Evolutionary conservation across 2,797 vertebrate species (phyloP).

Genomic region (Carcharodon carcharias): DNA sequence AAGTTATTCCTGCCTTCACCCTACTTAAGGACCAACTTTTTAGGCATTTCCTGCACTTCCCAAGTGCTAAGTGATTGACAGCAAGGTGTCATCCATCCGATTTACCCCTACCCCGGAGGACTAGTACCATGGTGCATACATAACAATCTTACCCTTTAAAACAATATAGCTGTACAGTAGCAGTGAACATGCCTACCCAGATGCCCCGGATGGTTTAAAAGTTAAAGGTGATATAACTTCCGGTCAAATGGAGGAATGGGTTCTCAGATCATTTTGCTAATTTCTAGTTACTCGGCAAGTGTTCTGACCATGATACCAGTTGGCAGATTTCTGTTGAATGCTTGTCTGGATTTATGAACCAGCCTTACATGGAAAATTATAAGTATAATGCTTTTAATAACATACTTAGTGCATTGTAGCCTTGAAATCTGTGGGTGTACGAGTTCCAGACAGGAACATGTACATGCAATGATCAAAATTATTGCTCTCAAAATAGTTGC

Average conservation of each 20-base stretch:
- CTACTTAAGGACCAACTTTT: not conserved
- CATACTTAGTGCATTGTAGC: not conserved
- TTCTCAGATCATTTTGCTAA: not conserved
- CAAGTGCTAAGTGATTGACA: not conserved
- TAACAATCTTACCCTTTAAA: not conserved
- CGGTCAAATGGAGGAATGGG: not conserved
- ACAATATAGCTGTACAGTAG: not conserved
- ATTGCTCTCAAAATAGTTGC: constrained; percentile 29
- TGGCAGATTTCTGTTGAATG: not conserved
- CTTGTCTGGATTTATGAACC: not conserved
- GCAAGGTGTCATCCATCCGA: not conserved
- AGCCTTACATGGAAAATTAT: not conserved
- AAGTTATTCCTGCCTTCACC: not conserved
- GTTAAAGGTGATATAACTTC: not conserved
- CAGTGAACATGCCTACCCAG: not conserved
- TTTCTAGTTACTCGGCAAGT: not conserved
- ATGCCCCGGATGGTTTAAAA: not conserved
- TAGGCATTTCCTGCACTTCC: not conserved
- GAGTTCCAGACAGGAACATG: not conserved
- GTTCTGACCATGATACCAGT: not conserved
- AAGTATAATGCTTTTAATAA: not conserved
- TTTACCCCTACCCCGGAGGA: not conserved
- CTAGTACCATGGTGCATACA: not conserved
- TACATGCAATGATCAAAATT: constrained; percentile 3
- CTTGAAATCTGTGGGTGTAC: not conserved